phyloP scores from a whole-genome alignment of 2,888 invertebrate genomes.

The Emesis furor region DNA sequence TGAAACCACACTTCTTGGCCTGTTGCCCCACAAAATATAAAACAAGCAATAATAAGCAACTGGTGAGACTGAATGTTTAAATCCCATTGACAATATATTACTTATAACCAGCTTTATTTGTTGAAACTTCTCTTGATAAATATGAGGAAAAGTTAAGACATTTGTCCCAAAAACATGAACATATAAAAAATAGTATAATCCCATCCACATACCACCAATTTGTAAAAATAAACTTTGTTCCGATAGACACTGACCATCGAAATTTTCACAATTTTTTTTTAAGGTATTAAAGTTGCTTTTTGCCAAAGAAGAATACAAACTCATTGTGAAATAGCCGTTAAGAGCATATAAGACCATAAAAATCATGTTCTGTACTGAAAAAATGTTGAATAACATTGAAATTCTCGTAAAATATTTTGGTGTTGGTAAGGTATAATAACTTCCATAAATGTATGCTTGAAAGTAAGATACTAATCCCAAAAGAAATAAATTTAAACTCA shows the following conservation, averaged over 20 bases:
- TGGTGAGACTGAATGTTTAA: constrained; percentile 92
- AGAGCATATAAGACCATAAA: constrained; percentile 92
- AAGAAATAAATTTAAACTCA: constrained; percentile 93
- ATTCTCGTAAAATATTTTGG: constrained; percentile 94
- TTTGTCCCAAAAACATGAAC: constrained; percentile 91
- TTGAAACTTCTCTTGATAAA: constrained; percentile 94
- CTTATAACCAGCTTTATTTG: constrained; percentile 93
- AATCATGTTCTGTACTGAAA: constrained; percentile 92
- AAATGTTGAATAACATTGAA: constrained; percentile 92
- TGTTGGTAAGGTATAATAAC: constrained; percentile 93
- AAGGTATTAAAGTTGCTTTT: constrained; percentile 92
- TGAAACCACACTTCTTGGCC: constrained; percentile 89
- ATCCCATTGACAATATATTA: constrained; percentile 83
- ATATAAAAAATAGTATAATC: constrained; percentile 91
- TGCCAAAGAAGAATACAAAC: constrained; percentile 94
- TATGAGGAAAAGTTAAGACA: constrained; percentile 93
- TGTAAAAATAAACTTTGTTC: constrained; percentile 94
- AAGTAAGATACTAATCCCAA: constrained; percentile 93
- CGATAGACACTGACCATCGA: constrained; percentile 92
- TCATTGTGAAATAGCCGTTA: constrained; percentile 94
- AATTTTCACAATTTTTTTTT: constrained; percentile 86
- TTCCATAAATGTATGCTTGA: constrained; percentile 95
- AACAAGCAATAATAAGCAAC: constrained; percentile 92
- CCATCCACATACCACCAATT: constrained; percentile 94
- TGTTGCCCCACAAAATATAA: constrained; percentile 93